Evolutionary conservation across 2,888 invertebrate genomes (phyloP).

Genomic region (Lepas anatifera): DNA sequence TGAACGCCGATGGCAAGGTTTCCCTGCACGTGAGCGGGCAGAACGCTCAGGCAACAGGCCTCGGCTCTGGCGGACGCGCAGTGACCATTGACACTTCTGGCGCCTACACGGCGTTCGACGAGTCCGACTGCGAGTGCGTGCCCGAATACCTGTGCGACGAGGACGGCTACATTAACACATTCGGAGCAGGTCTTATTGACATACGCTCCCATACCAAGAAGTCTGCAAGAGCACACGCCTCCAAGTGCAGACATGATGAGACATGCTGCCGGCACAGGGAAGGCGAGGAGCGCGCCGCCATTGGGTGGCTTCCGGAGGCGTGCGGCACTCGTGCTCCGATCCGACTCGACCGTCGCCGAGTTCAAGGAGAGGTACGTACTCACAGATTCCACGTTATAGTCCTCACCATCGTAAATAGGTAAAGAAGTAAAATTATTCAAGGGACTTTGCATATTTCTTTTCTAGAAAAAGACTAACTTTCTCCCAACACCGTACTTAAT

Average conservation of each 20-base stretch:
- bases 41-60: background rate
- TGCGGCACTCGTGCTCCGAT: background rate
- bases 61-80: background rate
- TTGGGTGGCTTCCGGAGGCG: background rate
- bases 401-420: too few species aligned
- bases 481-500: too few species aligned
- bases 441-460: too few species aligned
- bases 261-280: slow-evolving; percentile 1
- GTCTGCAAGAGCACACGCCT: background rate
- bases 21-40: background rate
- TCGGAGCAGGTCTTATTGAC: slow-evolving; percentile 59
- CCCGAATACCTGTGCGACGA: slow-evolving; percentile 56
- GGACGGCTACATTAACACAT: slow-evolving; percentile 48
- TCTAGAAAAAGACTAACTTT: too few species aligned
- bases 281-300: background rate
- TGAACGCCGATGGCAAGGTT: background rate
- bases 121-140: slow-evolving; percentile 53
- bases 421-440: too few species aligned
- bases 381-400: too few species aligned
- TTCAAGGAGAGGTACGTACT: background rate
- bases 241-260: background rate
- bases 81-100: background rate
- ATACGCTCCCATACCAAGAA: slow-evolving; percentile 44
- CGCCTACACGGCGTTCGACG: background rate
- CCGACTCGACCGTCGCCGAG: background rate